Conservation (phyloP, 2,797 vertebrate genomes). For the Gobionotothen gibberifrons region DNA sequence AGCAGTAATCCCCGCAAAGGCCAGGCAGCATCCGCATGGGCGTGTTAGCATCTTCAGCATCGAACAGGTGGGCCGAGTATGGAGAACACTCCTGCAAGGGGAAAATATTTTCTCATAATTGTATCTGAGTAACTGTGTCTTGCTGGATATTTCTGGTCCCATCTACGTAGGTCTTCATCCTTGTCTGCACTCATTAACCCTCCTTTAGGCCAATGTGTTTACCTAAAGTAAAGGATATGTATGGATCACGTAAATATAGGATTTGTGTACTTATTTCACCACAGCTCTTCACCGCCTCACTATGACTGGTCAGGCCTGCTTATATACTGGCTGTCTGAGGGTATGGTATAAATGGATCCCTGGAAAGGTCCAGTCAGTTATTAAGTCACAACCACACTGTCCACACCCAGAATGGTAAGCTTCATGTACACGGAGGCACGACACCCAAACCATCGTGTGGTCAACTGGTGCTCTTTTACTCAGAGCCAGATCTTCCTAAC, state of each 20-base stretch:
- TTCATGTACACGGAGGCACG: constrained; percentile 42
- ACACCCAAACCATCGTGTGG: constrained; percentile 61
- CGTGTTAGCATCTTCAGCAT: constrained; percentile 88
- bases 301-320: constrained; percentile 46
- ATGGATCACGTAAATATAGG: constrained; percentile 41
- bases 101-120: background rate
- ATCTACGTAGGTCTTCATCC: background rate
- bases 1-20: constrained; percentile 84
- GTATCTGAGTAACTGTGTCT: background rate
- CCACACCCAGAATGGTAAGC: constrained; percentile 75
- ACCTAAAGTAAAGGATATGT: constrained; percentile 18
- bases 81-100: constrained; percentile 86
- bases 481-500: constrained; percentile 37
- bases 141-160: background rate
- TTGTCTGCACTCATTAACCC: background rate
- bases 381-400: constrained; percentile 77
- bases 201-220: background rate
- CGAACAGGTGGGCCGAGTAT: constrained; percentile 87
- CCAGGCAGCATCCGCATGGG: constrained; percentile 85
- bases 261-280: constrained; percentile 22
- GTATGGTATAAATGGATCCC: constrained; percentile 73
- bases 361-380: constrained; percentile 73
- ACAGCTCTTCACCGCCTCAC: constrained; percentile 26
- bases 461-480: constrained; percentile 41
- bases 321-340: constrained; percentile 62